phyloP scores from a whole-genome alignment of 1,140 invertebrate species.

The Drosophila orosa region DNA sequence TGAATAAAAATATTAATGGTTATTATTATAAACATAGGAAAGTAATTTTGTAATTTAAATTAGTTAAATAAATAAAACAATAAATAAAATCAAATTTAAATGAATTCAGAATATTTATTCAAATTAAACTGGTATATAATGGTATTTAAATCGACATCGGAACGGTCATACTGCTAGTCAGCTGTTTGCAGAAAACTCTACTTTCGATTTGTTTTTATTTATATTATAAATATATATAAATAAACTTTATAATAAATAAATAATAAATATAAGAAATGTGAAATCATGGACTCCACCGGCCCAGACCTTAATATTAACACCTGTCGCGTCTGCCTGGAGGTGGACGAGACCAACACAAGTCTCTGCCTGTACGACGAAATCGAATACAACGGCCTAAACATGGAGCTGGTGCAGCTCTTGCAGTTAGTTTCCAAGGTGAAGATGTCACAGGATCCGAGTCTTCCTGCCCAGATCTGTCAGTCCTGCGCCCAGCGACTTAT shows the following conservation, averaged over 20 bases:
- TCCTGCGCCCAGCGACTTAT: constrained; percentile 59
- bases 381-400: constrained; percentile 58
- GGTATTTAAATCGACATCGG: no score
- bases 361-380: constrained; percentile 64
- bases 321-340: constrained; percentile 65
- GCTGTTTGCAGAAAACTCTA: background rate
- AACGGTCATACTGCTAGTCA: background rate
- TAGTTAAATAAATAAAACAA: no score
- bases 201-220: background rate
- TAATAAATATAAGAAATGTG: no score
- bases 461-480: constrained; percentile 63
- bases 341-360: constrained; percentile 30
- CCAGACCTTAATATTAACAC: constrained; percentile 22
- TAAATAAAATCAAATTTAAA: no score
- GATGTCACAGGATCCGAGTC: constrained; percentile 47
- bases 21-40: no score
- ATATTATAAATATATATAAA: no score
- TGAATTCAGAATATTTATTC: no score
- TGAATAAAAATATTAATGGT: no score
- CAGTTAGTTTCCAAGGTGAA: constrained; percentile 60
- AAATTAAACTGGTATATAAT: background rate
- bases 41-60: no score
- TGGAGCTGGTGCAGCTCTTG: constrained; percentile 62
- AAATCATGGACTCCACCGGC: constrained; percentile 14
- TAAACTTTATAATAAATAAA: no score